A percentile compares a stretch with the other conserved stretches of the same genome.
Conservation (phyloP, 1,140 invertebrate genomes). For the Bombus polaris region DNA sequence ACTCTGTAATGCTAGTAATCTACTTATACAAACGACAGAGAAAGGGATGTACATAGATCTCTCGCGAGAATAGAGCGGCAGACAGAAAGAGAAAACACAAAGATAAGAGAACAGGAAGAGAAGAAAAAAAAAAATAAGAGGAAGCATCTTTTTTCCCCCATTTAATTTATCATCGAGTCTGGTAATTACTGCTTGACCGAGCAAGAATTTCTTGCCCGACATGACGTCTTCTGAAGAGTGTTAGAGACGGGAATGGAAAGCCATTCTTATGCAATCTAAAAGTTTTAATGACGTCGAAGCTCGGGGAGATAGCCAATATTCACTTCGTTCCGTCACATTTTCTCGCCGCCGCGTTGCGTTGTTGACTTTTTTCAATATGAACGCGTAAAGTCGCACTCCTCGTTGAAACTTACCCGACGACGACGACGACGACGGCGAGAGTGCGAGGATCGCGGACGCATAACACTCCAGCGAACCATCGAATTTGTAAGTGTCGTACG, state of each 20-base stretch:
- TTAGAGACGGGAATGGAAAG: slow-evolving; percentile 60
- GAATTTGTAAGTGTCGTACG: slow-evolving; percentile 27
- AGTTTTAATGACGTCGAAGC: slow-evolving; percentile 82
- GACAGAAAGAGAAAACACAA: neutral
- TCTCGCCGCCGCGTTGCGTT: slow-evolving; percentile 57
- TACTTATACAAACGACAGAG: slow-evolving; percentile 6
- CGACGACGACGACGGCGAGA: neutral
- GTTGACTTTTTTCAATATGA: slow-evolving; percentile 48
- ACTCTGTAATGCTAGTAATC: slow-evolving; percentile 31
- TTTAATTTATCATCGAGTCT: slow-evolving; percentile 70
- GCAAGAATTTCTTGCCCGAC: slow-evolving; percentile 67
- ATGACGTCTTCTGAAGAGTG: slow-evolving; percentile 55
- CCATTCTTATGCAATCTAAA: slow-evolving; percentile 82
- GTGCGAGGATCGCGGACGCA: slow-evolving; percentile 7
- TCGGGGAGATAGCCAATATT: slow-evolving; percentile 80
- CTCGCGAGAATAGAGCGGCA: neutral
- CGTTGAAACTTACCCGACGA: slow-evolving; percentile 30
- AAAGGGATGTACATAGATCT: neutral
- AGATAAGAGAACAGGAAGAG: neutral
- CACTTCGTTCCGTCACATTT: slow-evolving; percentile 80
- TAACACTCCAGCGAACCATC: slow-evolving; percentile 30
- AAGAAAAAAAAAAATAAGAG: neutral
- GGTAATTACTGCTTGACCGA: slow-evolving; percentile 68
- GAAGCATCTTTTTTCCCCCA: neutral
- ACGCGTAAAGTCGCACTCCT: slow-evolving; percentile 22